Conservation (phyloP, 2,888 invertebrate genomes). For the Eugnorisma glareosa region DNA sequence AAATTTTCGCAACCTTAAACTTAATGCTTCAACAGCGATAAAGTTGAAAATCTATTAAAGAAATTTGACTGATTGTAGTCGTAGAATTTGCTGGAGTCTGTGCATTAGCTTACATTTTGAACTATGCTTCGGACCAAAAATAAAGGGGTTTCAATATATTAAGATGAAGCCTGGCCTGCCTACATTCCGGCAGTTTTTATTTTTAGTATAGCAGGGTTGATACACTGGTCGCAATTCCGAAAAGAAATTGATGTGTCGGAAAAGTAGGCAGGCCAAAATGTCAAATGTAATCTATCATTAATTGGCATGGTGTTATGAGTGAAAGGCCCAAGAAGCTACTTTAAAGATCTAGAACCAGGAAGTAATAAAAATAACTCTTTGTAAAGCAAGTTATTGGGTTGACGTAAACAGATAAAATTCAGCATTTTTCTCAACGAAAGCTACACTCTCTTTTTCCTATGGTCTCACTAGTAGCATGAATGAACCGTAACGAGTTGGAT, state of each 20-base stretch:
- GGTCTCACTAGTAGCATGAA: conserved; percentile 15
- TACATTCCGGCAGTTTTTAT: background rate
- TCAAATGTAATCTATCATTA: background rate
- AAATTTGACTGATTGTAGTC: no score
- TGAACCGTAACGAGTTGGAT: conserved; percentile 24
- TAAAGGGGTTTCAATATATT: background rate
- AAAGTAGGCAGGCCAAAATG: background rate
- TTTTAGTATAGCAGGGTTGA: background rate
- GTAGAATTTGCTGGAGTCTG: no score
- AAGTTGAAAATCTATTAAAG: no score
- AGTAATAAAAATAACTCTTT: conserved; percentile 7
- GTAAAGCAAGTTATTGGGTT: background rate
- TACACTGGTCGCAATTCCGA: background rate
- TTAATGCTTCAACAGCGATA: no score
- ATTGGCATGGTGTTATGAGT: background rate
- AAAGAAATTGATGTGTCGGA: background rate
- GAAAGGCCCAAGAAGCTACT: background rate
- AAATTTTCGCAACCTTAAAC: no score
- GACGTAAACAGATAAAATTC: conserved; percentile 17
- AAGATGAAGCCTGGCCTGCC: background rate
- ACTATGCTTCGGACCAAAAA: background rate
- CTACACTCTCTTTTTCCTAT: background rate
- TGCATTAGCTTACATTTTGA: background rate
- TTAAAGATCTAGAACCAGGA: conserved; percentile 14
- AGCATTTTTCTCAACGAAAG: conserved; percentile 17